Evolutionary conservation across 2,797 vertebrate species (phyloP).

Genomic region (Lepilemur septentrionalis): DNA sequence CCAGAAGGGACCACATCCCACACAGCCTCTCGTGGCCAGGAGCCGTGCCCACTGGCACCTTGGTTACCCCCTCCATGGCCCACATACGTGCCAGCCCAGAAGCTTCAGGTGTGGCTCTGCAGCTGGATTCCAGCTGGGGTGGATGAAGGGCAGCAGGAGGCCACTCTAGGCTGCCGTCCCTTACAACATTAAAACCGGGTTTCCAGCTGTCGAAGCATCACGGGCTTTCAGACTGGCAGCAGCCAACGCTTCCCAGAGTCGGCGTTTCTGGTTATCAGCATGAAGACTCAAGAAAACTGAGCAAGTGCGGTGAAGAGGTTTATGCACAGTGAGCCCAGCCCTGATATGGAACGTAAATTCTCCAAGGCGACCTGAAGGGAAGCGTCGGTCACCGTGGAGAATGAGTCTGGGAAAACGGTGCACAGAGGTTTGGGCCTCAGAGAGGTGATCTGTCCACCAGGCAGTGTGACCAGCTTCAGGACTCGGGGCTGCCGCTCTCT

Average conservation of each 20-base stretch:
- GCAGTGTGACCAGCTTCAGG: accelerated
- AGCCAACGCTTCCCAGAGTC: not conserved
- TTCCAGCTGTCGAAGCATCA: not conserved
- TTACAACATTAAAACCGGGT: not conserved
- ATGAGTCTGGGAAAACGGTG: not conserved
- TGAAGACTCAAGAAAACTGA: not conserved
- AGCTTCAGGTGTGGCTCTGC: not conserved
- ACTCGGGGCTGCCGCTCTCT: accelerated
- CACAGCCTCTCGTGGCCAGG: not conserved
- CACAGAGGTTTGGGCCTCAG: not conserved
- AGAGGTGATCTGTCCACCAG: accelerated
- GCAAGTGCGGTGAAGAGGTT: not conserved
- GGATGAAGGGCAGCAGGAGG: not conserved
- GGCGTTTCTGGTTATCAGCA: accelerated
- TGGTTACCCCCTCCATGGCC: not conserved
- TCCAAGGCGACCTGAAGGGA: not conserved
- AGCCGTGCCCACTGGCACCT: accelerated
- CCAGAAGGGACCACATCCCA: not conserved
- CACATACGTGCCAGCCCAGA: not conserved
- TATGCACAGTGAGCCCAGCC: accelerated
- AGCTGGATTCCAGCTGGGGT: no score
- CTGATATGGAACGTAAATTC: accelerated
- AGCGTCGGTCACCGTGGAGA: not conserved
- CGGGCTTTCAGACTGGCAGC: not conserved
- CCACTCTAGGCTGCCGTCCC: accelerated